These are phyloP conservation scores for Paramuricea clavata DNA, from an alignment of 92 coral and sea anemone species.

Conservation along the genomic window DNA sequence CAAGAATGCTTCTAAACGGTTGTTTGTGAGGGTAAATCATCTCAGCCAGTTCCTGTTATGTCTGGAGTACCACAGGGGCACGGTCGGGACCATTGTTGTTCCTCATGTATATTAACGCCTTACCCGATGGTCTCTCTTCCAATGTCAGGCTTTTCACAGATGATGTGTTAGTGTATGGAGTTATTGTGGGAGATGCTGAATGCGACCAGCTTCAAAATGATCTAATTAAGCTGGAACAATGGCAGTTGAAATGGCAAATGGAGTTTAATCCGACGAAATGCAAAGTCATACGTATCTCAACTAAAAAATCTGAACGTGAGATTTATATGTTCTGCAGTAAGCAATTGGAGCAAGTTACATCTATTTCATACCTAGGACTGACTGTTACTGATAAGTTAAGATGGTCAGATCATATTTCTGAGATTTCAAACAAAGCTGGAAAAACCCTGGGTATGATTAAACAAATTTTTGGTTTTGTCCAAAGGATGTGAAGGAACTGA, in stretches of 20 bases:
- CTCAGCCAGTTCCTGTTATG: conserved; percentile 40
- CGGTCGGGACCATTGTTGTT: conserved; percentile 24
- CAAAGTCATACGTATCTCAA: too few relatives aligned
- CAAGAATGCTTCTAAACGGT: conserved; percentile 44
- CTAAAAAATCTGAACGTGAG: not conserved
- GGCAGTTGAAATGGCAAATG: too few relatives aligned
- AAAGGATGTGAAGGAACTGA: too few relatives aligned
- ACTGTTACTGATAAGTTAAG: not conserved
- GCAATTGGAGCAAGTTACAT: conserved; percentile 17
- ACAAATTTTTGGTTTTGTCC: too few relatives aligned
- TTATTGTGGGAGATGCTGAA: not conserved
- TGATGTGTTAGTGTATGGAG: conserved; percentile 8
- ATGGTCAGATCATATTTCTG: not conserved
- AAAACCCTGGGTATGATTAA: too few relatives aligned
- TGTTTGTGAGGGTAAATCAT: conserved; percentile 53
- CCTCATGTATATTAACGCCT: not conserved
- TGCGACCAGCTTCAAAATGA: too few relatives aligned
- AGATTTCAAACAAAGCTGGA: not conserved
- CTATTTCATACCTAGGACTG: conserved; percentile 9
- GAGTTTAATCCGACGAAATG: too few relatives aligned
- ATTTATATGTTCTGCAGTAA: not conserved
- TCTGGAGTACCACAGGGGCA: conserved; percentile 68
- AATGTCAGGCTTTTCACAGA: not conserved
- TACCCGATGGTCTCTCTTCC: conserved; percentile 4
- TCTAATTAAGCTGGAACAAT: too few relatives aligned